Conservation (phyloP, 1,140 invertebrate genomes). For the Antheraea pernyi region DNA sequence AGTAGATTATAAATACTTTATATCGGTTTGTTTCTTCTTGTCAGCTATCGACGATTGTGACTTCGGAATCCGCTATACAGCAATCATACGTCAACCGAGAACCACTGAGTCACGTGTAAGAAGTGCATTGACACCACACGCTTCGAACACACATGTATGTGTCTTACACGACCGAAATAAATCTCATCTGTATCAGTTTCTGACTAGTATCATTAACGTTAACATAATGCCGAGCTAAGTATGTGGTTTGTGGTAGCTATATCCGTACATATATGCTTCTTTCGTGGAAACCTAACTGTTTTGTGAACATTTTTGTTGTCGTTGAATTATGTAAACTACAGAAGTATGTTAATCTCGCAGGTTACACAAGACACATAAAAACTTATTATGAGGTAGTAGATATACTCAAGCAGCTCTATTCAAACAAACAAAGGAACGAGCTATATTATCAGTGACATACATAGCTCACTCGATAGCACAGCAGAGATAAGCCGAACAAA, state of each 20-base stretch:
- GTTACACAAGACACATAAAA: neutral
- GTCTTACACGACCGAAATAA: constrained; percentile 2
- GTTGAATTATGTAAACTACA: no score
- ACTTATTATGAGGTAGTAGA: neutral
- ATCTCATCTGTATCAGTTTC: neutral
- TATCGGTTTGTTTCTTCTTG: constrained; percentile 6
- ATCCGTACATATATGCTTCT: neutral
- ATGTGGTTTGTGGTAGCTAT: neutral
- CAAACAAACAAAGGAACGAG: constrained; percentile 34
- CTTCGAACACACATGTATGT: constrained; percentile 24
- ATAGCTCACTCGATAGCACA: constrained; percentile 60
- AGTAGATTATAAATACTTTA: constrained; percentile 17
- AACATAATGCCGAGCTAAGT: neutral
- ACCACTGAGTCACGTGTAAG: constrained; percentile 35
- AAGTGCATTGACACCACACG: constrained; percentile 36
- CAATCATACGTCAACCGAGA: constrained; percentile 17
- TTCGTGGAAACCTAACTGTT: neutral
- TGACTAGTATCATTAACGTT: constrained; percentile 1
- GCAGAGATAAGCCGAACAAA: constrained; percentile 69
- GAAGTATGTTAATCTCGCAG: no score
- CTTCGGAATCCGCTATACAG: constrained; percentile 21
- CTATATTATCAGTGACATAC: constrained; percentile 69
- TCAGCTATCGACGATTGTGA: constrained; percentile 17
- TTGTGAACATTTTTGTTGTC: no score
- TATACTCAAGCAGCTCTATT: constrained; percentile 21